A percentile compares a stretch with the other conserved stretches of the same genome.
Conservation (phyloP, 2,113 vertebrate genomes). For the Hassar affinis region DNA sequence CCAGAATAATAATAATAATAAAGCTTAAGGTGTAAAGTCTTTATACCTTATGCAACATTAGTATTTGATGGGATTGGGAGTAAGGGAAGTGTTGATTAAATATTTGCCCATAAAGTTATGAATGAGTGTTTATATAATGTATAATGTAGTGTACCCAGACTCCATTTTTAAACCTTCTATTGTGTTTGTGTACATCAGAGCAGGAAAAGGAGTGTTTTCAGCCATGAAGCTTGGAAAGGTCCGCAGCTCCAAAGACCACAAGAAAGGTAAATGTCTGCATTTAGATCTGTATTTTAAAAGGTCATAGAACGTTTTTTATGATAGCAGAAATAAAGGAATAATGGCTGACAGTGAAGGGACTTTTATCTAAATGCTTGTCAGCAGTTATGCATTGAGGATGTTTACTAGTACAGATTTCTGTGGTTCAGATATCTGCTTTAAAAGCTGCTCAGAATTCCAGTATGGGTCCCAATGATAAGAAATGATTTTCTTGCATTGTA, state of each 20-base stretch:
- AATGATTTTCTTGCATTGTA: background rate
- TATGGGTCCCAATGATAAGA: background rate
- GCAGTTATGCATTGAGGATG: background rate
- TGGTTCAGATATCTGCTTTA: background rate
- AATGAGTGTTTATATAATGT: slow-evolving; percentile 1
- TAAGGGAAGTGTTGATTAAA: background rate
- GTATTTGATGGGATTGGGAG: background rate
- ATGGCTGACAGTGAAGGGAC: background rate
- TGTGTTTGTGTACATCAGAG: slow-evolving; percentile 66
- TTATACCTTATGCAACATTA: background rate
- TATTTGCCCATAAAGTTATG: background rate
- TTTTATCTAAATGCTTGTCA: background rate
- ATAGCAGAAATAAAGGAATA: background rate
- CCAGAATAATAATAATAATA: background rate
- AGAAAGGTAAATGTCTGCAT: slow-evolving; percentile 67
- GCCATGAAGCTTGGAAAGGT: slow-evolving; percentile 88
- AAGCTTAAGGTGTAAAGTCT: background rate
- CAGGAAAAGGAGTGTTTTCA: slow-evolving; percentile 86
- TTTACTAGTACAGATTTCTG: background rate
- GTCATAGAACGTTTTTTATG: background rate
- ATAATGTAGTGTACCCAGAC: background rate
- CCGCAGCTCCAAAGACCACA: slow-evolving; percentile 78
- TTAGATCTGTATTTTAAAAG: background rate
- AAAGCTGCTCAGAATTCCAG: background rate
- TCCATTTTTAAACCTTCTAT: background rate